Evolutionary conservation across 2,797 vertebrate species (phyloP).

Genomic region (Cuniculus paca): DNA sequence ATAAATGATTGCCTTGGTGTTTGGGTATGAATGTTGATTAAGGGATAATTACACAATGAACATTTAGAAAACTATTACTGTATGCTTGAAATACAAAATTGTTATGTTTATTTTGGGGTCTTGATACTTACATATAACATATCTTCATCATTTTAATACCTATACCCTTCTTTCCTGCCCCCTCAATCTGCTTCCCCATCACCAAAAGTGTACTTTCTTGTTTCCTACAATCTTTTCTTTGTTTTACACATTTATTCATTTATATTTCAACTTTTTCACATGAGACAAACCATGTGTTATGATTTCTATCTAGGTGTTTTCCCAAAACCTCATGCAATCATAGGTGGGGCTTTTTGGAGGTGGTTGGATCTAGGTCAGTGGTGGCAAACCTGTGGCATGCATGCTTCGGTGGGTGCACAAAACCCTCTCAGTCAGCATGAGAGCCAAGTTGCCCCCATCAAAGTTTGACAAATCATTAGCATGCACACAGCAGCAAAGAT

Average conservation of each 20-base stretch:
- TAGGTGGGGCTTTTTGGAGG: neutral
- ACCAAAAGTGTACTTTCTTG: neutral
- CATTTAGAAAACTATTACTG: neutral
- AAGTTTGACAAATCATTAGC: neutral
- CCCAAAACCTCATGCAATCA: neutral
- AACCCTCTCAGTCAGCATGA: neutral
- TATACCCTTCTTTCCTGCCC: neutral
- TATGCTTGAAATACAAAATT: neutral
- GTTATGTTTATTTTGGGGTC: neutral
- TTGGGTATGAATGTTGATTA: neutral
- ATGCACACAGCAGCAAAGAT: neutral
- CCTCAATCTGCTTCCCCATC: neutral
- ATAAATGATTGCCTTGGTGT: neutral
- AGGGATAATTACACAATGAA: neutral
- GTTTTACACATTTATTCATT: neutral
- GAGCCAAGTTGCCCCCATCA: neutral
- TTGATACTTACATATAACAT: neutral
- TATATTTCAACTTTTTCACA: neutral
- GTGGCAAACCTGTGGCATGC: neutral
- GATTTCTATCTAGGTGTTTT: neutral
- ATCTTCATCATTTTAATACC: neutral
- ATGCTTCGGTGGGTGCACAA: no score
- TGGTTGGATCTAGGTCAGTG: neutral
- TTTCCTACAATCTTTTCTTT: neutral
- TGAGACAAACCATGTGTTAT: neutral